Evolutionary conservation across 37 sponge, comb jelly and placozoan species (phyloP).

Genomic region (Spongia lamella): DNA sequence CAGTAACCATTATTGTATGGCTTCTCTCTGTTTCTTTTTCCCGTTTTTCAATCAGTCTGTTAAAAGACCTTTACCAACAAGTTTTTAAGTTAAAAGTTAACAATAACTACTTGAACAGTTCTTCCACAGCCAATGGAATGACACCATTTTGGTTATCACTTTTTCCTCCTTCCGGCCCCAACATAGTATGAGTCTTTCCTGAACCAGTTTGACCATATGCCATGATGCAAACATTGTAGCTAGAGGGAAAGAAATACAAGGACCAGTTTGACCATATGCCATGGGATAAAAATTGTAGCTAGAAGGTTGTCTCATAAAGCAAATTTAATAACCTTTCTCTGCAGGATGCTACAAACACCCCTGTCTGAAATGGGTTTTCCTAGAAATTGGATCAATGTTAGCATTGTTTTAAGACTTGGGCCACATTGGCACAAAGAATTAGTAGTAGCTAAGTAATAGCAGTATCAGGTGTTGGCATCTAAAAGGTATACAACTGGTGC

Average conservation of each 20-base stretch:
- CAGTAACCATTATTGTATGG: conserved; percentile 31
- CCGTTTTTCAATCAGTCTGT: conserved; percentile 49
- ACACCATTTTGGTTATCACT: conserved; percentile 36
- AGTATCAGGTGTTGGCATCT: too few species aligned
- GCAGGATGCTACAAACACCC: too few species aligned
- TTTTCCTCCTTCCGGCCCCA: conserved; percentile 40
- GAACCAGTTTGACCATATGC: conserved; percentile 79
- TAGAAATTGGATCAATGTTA: too few species aligned
- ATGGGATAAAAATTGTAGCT: too few species aligned
- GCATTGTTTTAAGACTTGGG: too few species aligned
- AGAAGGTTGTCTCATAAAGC: too few species aligned
- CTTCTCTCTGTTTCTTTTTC: conserved; percentile 7
- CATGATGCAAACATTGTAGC: conserved; percentile 79
- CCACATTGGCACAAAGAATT: too few species aligned
- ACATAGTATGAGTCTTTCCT: conserved; percentile 78
- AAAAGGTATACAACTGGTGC: too few species aligned
- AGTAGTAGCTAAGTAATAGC: too few species aligned
- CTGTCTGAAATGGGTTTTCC: too few species aligned
- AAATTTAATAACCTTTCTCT: too few species aligned
- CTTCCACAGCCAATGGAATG: conserved; percentile 47
- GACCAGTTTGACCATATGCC: too few species aligned
- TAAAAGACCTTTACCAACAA: background rate
- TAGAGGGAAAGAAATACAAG: background rate
- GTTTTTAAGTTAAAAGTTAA: background rate
- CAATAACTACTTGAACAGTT: conserved; percentile 56